Evolutionary conservation across 2,113 vertebrate species (phyloP).

Genomic region (Xiphophorus maculatus): DNA sequence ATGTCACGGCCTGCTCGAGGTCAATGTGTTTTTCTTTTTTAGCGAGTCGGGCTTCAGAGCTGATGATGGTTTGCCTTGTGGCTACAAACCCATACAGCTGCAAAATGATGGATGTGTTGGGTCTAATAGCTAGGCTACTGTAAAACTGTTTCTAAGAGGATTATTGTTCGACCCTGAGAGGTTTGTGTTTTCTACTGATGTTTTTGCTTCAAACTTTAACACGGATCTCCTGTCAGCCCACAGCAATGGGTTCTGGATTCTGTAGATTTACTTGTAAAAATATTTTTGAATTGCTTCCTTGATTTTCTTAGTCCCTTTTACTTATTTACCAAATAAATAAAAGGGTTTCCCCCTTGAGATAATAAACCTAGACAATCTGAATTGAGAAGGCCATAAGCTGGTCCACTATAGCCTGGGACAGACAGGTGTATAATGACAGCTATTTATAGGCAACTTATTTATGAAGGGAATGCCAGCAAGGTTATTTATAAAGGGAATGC

Average conservation of each 20-base stretch:
- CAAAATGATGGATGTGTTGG: slow-evolving; percentile 14
- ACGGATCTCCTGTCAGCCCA: slow-evolving; percentile 16
- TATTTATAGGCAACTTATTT: slow-evolving; percentile 55
- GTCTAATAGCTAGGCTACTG: slow-evolving; percentile 12
- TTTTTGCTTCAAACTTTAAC: slow-evolving; percentile 14
- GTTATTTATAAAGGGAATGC: slow-evolving; percentile 42
- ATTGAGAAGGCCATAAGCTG: slow-evolving; percentile 31
- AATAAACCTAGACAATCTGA: slow-evolving; percentile 23
- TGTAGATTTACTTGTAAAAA: background rate
- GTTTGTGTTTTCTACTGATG: slow-evolving; percentile 1
- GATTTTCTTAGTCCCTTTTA: background rate
- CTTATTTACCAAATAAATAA: background rate
- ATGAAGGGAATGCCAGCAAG: slow-evolving; percentile 3
- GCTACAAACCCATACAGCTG: slow-evolving; percentile 27
- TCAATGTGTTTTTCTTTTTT: slow-evolving; percentile 40
- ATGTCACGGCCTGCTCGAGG: background rate
- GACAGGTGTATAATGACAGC: slow-evolving; percentile 44
- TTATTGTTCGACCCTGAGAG: slow-evolving; percentile 19
- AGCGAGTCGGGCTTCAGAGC: slow-evolving; percentile 15
- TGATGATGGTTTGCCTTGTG: slow-evolving; percentile 8
- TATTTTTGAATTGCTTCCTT: background rate
- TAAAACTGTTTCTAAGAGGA: slow-evolving; percentile 23
- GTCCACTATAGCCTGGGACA: slow-evolving; percentile 29
- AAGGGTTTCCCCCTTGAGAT: background rate
- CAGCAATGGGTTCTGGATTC: background rate